A percentile compares a stretch with the other conserved stretches of the same genome.
These are phyloP conservation scores for Ceratoteleas bidentatus DNA, from an alignment of 1,140 invertebrate genomes.

Conservation along the genomic window DNA sequence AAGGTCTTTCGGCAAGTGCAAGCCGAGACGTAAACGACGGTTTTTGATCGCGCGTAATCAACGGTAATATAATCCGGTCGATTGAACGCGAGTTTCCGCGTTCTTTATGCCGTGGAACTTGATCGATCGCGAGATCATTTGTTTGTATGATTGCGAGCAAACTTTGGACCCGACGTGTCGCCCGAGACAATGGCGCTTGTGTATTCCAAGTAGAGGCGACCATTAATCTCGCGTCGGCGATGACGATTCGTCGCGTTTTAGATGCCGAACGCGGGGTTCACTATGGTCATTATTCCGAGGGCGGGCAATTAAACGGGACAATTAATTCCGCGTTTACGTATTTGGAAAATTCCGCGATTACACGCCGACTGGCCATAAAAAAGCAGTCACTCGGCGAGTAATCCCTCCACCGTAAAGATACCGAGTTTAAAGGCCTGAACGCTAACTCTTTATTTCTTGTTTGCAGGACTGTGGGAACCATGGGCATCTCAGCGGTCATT, in stretches of 20 bases:
- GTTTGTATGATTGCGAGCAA: too few relatives aligned
- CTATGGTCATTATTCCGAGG: neutral
- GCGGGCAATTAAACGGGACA: constrained; percentile 13
- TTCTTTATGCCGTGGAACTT: too few relatives aligned
- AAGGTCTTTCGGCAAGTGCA: too few relatives aligned
- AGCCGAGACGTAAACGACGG: too few relatives aligned
- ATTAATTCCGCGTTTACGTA: constrained; percentile 32
- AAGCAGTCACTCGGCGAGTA: constrained; percentile 18
- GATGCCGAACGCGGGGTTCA: neutral
- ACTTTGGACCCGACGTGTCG: too few relatives aligned
- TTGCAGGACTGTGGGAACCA: constrained; percentile 61
- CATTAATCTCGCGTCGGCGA: neutral
- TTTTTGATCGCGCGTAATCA: too few relatives aligned
- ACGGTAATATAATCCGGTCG: too few relatives aligned
- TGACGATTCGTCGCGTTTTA: constrained; percentile 6
- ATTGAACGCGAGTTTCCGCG: too few relatives aligned
- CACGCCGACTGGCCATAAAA: constrained; percentile 25
- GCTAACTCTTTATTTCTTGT: constrained; percentile 41
- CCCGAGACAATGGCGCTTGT: too few relatives aligned
- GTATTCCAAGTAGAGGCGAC: too few relatives aligned
- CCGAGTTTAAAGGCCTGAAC: constrained; percentile 30
- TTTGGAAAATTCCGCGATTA: constrained; percentile 28
- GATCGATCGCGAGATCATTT: too few relatives aligned
- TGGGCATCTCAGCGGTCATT: constrained; percentile 50
- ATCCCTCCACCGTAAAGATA: constrained; percentile 30